Evolutionary conservation across 2,888 invertebrate genomes (phyloP), one percentile per base, ranked within the genome.

Genomic region (Epinotia brunnichana): DNA sequence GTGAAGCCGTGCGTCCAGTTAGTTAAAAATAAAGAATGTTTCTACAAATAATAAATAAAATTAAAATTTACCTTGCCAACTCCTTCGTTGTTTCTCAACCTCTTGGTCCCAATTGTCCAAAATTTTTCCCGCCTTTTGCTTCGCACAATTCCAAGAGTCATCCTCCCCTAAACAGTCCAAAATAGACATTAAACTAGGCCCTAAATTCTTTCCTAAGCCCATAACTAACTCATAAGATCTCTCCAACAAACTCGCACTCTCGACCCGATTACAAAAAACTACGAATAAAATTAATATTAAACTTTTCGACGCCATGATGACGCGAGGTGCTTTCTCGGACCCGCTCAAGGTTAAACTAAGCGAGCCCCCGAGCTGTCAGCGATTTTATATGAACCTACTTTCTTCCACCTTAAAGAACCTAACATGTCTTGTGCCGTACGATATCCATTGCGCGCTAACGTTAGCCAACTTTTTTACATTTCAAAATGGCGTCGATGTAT

Each of bases 101-200:
- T 90, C 85, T 17, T 85, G 82, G 2, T 87, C 86, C 90, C 90
- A 93, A 0, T 79, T 79, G 71, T 92, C 91, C 77, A 95, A 83
- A 57, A 95, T 86, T 66, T 92, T 93, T 56, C 92, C 94, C 3
- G 94, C 94, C 76, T 93, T 94, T 74, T 93, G 89, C 51, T 90
- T 90, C 3, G 94, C 94, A 88, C 95, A 95, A 10, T 82, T 81
- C 94, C 94, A 94, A 10, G 93, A 90, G 48, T 94, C 88, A 0
- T 88, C 83, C 11, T 91, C 87, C 0, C 90, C 86, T 48, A 94
- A 89, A 83, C 95, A 95, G 75, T 94, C 89, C 70, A 94, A 82
- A 66, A 95, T 81, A 3, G 94, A 90, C 86, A 94, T 84, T 63
- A 95, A 90, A 83, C 92, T 94, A 2, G 94, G 94, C 44, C 91